Conservation (phyloP, 2,113 vertebrate genomes). For the Ibidorhyncha struthersii region DNA sequence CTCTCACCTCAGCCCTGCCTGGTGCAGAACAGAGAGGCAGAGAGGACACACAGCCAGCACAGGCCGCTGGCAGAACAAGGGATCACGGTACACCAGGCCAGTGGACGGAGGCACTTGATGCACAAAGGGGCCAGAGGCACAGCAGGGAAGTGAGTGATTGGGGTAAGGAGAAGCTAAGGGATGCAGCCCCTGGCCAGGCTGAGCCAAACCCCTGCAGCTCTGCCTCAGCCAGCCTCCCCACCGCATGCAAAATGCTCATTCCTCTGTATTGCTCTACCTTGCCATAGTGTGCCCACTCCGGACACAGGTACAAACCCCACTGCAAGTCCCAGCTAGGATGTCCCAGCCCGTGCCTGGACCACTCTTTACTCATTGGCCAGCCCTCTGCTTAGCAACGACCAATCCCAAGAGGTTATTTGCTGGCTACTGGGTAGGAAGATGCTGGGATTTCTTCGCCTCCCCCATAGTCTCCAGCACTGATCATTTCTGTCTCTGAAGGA, state of each 20-base stretch:
- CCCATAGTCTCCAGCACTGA: neutral
- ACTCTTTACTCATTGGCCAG: neutral
- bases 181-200: fast-evolving
- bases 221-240: neutral
- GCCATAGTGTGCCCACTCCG: fast-evolving
- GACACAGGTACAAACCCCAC: neutral
- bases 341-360: neutral
- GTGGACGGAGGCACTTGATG: fast-evolving
- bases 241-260: fast-evolving
- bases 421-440: neutral
- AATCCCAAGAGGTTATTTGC: neutral
- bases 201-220: neutral
- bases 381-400: conserved; percentile 21
- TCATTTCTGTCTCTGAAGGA: neutral
- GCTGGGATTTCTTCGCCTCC: neutral
- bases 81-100: fast-evolving
- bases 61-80: neutral
- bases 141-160: neutral
- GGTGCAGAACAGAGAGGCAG: neutral
- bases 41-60: neutral
- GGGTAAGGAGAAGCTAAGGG: neutral
- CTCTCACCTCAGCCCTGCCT: neutral
- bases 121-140: neutral
- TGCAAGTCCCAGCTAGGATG: neutral
- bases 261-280: neutral